phyloP scores from a whole-genome alignment of 2,888 invertebrate species.

The Seira sanloemensis region DNA sequence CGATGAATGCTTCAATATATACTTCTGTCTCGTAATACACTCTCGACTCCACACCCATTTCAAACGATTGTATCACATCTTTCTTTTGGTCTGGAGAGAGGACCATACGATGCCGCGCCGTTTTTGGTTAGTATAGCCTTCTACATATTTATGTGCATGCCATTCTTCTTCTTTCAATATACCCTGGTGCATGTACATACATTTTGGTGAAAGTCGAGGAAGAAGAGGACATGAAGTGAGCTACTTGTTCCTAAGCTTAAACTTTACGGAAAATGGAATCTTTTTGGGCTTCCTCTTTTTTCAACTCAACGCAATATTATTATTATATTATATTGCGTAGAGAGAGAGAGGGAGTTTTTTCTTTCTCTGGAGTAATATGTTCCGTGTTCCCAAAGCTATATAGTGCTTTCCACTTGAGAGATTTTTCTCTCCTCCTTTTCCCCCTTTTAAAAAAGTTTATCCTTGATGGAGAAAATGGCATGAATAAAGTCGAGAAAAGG shows the following conservation, averaged over 20 bases:
- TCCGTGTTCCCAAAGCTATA: neutral
- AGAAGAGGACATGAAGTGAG: neutral
- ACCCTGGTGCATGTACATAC: no score
- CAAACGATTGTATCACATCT: neutral
- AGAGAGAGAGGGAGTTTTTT: no score
- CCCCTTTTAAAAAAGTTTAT: conserved; percentile 26
- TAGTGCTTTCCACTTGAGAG: conserved; percentile 57
- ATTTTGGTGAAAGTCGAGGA: no score
- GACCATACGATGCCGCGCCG: no score
- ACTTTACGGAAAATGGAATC: neutral
- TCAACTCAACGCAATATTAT: neutral
- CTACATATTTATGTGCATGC: no score
- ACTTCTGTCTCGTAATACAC: neutral
- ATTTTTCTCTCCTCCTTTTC: conserved; percentile 40
- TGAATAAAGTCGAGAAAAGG: conserved; percentile 48
- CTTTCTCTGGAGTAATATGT: neutral
- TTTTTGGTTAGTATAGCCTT: no score
- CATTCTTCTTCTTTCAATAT: no score
- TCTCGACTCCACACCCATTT: neutral
- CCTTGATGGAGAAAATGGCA: conserved; percentile 14
- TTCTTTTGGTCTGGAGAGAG: no score
- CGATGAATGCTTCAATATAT: neutral
- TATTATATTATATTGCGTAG: neutral
- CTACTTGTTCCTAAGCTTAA: neutral
- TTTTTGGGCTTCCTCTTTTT: neutral